Base-by-base conservation (phyloP, 2,888 invertebrate species). In the Drosophila neonasuta region DNA sequence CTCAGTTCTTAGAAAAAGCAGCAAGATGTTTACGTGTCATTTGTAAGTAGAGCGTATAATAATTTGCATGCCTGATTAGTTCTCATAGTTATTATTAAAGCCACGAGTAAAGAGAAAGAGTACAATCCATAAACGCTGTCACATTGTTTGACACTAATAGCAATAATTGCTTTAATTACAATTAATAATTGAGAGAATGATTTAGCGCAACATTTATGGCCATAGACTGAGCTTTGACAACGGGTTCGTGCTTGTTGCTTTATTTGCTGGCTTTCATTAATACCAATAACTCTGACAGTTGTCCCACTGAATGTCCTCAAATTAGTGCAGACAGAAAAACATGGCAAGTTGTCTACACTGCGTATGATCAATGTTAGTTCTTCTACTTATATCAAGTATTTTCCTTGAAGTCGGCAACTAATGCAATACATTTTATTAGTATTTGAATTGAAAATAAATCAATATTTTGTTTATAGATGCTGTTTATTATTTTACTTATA, bases 351-450 rank as follows among this genome's bases (percentile, higher is more conserved):
- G 24, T 51, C 4, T 24, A 39, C 20, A 13, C 20, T 20, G 36
- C 34, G n/a, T 20, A 36, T 51, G 24, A 36, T 20, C 34, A 50
- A 10, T 50, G 50, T 34, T 20, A 20, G 20, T 50, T 36, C 36
- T 36, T 36, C 11, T 50, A 36, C 34, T 24, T 6, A 24, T 6
- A 36, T 11, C 20, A n/a, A 36, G 10, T 8, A 24, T 20, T 11
- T 24, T 7, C 3, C 24, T 39, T 32, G 49, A 49, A 13, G 8
- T 49, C n/a, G 15, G 32, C 13, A 49, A 32, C 11, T 13, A 39
- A 39, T 39, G 2, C 15, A 8, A 39, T 4, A 15, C 6, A 13
- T 39, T 15, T 10, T 8, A 3, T 13, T 13, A 1, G 39, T 10
- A 39, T 39, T 39, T 39, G 0, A 7, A 6, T 13, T 7, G 39